phyloP scores from a whole-genome alignment of 2,113 vertebrate species.

The Panthera uncia region DNA sequence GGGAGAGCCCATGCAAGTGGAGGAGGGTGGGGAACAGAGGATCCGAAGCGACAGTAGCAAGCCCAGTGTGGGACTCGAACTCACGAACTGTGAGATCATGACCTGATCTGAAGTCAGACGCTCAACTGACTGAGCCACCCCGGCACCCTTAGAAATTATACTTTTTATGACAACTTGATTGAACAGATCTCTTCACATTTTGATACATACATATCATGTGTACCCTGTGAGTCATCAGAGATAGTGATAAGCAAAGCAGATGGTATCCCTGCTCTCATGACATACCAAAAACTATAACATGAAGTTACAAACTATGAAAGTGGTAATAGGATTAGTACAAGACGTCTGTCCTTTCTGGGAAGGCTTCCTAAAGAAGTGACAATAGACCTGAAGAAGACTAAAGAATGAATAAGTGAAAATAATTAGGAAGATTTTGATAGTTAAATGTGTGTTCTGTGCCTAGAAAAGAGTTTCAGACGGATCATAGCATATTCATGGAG shows the following conservation, averaged over 20 bases:
- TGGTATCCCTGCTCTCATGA: background rate
- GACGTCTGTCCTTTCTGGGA: background rate
- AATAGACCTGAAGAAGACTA: background rate
- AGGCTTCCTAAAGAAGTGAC: background rate
- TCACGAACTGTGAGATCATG: no score
- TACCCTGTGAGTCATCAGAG: background rate
- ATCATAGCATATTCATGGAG: background rate
- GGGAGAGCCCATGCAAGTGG: no score
- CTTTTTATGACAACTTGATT: background rate
- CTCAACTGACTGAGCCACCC: no score
- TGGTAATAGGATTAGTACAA: background rate
- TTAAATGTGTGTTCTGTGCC: background rate
- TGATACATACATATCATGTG: background rate
- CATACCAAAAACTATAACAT: background rate
- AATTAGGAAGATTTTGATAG: background rate
- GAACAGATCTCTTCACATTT: background rate
- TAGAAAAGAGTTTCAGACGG: background rate
- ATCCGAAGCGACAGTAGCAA: no score
- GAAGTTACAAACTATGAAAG: background rate
- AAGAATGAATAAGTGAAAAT: conserved; percentile 14
- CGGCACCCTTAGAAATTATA: background rate
- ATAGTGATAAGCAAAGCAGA: background rate
- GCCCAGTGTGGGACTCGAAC: no score
- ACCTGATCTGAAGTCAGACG: no score
- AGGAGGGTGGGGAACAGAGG: no score